These are phyloP conservation scores for Falco berigora DNA, from an alignment of 2,797 vertebrate genomes.

Conservation along the genomic window DNA sequence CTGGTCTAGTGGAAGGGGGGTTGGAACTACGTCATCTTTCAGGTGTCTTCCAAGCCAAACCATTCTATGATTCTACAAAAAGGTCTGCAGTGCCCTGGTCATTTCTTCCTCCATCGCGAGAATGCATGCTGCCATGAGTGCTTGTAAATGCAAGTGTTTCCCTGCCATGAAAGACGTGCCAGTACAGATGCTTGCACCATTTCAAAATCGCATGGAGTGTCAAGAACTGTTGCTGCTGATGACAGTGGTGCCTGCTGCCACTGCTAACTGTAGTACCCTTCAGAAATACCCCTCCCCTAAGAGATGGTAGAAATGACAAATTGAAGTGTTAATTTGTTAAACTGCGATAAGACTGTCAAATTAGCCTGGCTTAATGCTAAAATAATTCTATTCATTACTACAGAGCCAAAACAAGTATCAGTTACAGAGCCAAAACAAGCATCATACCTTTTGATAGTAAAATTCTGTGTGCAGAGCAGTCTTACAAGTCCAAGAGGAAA, in stretches of 20 bases:
- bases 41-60: no score
- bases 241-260: not conserved
- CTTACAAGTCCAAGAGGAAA: not conserved
- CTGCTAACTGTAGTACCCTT: not conserved
- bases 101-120: not conserved
- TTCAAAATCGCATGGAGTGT: not conserved
- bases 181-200: not conserved
- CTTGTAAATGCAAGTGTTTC: not conserved
- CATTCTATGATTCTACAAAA: not conserved
- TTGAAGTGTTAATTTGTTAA: conserved; percentile 39
- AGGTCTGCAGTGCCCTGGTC: not conserved
- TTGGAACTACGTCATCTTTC: no score
- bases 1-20: no score
- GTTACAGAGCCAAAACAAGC: not conserved
- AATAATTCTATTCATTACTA: conserved; percentile 30
- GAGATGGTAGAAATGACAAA: not conserved
- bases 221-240: not conserved
- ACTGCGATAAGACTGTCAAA: conserved; percentile 23
- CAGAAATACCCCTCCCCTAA: not conserved
- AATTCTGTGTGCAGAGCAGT: not conserved
- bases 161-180: not conserved
- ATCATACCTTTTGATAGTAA: not conserved
- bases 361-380: conserved; percentile 6
- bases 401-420: not conserved
- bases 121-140: not conserved